Evolutionary conservation across 2,797 vertebrate genomes (phyloP).

Genomic region (Neosalanx taihuensis): DNA sequence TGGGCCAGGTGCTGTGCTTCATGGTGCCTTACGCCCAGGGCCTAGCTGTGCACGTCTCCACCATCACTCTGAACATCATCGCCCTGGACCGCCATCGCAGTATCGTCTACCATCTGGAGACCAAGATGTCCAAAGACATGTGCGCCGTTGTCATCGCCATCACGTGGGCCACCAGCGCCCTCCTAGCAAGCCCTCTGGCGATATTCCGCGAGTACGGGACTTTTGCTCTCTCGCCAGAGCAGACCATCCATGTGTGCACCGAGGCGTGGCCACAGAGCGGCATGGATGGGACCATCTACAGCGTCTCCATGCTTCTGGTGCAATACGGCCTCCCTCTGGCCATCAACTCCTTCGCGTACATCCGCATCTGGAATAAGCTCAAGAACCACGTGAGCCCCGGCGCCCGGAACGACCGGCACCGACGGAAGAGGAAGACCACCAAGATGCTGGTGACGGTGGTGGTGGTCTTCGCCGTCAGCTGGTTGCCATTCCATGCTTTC

Average conservation of each 20-base stretch:
- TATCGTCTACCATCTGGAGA: slow-evolving; percentile 89
- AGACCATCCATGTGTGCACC: slow-evolving; percentile 84
- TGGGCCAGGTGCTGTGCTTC: slow-evolving; percentile 80
- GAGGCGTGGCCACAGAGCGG: slow-evolving; percentile 88
- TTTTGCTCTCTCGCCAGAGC: slow-evolving; percentile 77
- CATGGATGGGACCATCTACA: slow-evolving; percentile 85
- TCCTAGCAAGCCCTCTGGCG: slow-evolving; percentile 90
- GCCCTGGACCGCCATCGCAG: slow-evolving; percentile 91
- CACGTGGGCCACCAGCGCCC: slow-evolving; percentile 86
- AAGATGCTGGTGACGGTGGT: slow-evolving; percentile 94
- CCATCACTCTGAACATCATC: slow-evolving; percentile 90
- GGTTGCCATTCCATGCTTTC: slow-evolving; percentile 92
- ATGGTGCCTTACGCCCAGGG: slow-evolving; percentile 90
- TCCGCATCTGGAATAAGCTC: slow-evolving; percentile 88
- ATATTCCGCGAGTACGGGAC: slow-evolving; percentile 90
- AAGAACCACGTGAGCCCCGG: slow-evolving; percentile 76
- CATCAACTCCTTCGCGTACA: slow-evolving; percentile 86
- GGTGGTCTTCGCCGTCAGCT: slow-evolving; percentile 90
- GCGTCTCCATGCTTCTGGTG: slow-evolving; percentile 83
- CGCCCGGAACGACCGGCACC: slow-evolving; percentile 68
- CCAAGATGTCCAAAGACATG: slow-evolving; percentile 88
- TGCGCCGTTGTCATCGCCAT: slow-evolving; percentile 84
- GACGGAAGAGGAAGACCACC: slow-evolving; percentile 84
- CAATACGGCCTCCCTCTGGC: slow-evolving; percentile 86
- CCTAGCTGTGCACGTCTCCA: slow-evolving; percentile 91